phyloP scores from a whole-genome alignment of 2,888 invertebrate genomes.

The Meghimatium bilineatum region DNA sequence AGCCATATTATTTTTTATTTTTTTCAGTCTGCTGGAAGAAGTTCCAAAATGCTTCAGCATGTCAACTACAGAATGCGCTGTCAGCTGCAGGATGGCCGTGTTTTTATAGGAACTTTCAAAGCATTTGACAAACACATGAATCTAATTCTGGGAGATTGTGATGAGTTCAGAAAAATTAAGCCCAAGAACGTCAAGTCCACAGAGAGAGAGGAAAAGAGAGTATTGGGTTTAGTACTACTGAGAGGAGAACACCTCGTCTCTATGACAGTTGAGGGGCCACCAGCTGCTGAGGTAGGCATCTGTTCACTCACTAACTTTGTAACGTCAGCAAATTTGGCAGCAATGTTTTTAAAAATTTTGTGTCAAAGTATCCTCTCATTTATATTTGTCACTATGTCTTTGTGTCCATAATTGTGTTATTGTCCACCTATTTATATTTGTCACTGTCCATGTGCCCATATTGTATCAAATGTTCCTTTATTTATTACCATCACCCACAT shows the following conservation, averaged over 20 bases:
- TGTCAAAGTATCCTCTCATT: no score
- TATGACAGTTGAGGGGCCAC: conserved; percentile 98
- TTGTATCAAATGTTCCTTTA: no score
- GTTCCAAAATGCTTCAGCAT: conserved; percentile 82
- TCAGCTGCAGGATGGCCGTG: conserved; percentile 96
- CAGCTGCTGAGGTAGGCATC: conserved; percentile 92
- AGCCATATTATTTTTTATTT: not conserved
- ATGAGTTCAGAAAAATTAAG: conserved; percentile 97
- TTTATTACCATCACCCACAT: no score
- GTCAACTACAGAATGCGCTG: conserved; percentile 98
- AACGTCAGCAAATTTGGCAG: no score
- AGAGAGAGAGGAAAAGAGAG: conserved; percentile 96
- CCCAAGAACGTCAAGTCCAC: conserved; percentile 87
- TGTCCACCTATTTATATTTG: no score
- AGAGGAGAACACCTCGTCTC: conserved; percentile 96
- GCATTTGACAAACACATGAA: conserved; percentile 99
- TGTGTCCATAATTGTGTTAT: no score
- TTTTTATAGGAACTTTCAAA: conserved; percentile 99
- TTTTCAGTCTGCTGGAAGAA: conserved; percentile 71
- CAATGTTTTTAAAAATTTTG: no score
- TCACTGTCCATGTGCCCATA: no score
- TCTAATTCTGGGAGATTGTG: conserved; percentile 97
- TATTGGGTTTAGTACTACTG: conserved; percentile 94
- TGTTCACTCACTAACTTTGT: no score
- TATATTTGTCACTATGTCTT: no score